phyloP scores from a whole-genome alignment of 2,888 invertebrate genomes.

The Kuschelorhynchus macadamiae region DNA sequence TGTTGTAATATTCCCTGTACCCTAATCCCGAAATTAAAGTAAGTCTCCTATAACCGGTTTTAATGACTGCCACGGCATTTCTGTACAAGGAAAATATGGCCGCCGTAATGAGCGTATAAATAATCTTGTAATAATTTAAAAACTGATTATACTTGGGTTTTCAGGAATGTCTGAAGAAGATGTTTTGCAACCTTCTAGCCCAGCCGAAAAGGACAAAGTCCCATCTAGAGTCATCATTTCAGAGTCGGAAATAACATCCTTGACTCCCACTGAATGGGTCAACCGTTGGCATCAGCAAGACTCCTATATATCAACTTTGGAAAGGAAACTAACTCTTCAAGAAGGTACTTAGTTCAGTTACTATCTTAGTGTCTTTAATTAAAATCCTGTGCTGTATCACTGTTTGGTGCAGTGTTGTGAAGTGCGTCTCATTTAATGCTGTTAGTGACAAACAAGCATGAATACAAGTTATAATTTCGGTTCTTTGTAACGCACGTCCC shows the following conservation, averaged over 20 bases:
- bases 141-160: conserved; percentile 37
- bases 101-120: conserved; percentile 35
- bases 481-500: conserved; percentile 45
- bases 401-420: conserved; percentile 49
- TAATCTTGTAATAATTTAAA: background rate
- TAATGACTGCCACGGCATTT: conserved; percentile 44
- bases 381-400: conserved; percentile 46
- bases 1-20: conserved; percentile 40
- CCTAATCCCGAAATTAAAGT: conserved; percentile 48
- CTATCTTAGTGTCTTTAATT: conserved; percentile 51
- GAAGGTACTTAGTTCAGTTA: conserved; percentile 78
- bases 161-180: conserved; percentile 63
- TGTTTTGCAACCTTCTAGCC: conserved; percentile 68
- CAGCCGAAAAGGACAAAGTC: conserved; percentile 69
- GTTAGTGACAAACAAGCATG: conserved; percentile 8
- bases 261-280: conserved; percentile 77
- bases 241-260: conserved; percentile 76
- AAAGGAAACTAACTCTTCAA: conserved; percentile 81
- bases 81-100: conserved; percentile 52
- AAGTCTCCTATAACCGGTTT: conserved; percentile 51
- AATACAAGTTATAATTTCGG: conserved; percentile 20
- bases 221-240: conserved; percentile 75
- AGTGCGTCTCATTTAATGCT: conserved; percentile 28
- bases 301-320: conserved; percentile 81
- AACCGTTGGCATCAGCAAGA: conserved; percentile 83